Conservation (phyloP, 2,888 invertebrate genomes). For the Lordiphosa fenestrarum region DNA sequence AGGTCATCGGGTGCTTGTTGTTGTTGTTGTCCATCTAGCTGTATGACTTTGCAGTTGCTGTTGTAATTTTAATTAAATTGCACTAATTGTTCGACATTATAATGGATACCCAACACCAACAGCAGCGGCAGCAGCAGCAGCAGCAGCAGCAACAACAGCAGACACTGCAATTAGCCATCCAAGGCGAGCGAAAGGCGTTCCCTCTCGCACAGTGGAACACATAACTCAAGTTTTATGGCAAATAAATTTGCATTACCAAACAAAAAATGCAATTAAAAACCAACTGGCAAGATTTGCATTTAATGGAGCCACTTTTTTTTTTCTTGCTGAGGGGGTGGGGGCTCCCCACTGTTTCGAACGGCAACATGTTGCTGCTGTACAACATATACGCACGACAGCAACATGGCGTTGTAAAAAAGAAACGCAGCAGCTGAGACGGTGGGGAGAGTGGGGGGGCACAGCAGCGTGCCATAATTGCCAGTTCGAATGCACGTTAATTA, state of each 20-base stretch:
- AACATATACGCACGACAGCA: conserved; percentile 42
- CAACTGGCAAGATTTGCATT: conserved; percentile 58
- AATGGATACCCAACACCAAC: conserved; percentile 51
- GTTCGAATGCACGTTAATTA: conserved; percentile 77
- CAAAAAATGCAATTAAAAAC: conserved; percentile 35
- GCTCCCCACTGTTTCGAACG: conserved; percentile 58
- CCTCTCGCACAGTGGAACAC: conserved; percentile 34
- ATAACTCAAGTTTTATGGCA: conserved; percentile 37
- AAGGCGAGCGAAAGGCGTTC: conserved; percentile 53
- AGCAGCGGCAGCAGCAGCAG: conserved; percentile 21
- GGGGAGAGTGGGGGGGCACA: conserved; percentile 10
- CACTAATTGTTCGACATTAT: conserved; percentile 66
- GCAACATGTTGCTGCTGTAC: conserved; percentile 37
- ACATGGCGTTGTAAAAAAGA: conserved; percentile 20
- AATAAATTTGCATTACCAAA: conserved; percentile 47
- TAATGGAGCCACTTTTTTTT: conserved; percentile 50
- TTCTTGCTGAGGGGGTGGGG: conserved; percentile 7
- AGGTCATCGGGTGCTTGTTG: conserved; percentile 47
- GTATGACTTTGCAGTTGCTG: conserved; percentile 38
- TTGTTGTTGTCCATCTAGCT: conserved; percentile 16
- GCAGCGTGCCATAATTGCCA: conserved; percentile 71
- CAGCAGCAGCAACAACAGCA: conserved; percentile 21
- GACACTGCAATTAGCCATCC: conserved; percentile 59
- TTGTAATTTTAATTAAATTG: conserved; percentile 70
- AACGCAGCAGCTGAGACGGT: background rate